Evolutionary conservation across 1,140 invertebrate species (phyloP).

Genomic region (Papilio polytes): DNA sequence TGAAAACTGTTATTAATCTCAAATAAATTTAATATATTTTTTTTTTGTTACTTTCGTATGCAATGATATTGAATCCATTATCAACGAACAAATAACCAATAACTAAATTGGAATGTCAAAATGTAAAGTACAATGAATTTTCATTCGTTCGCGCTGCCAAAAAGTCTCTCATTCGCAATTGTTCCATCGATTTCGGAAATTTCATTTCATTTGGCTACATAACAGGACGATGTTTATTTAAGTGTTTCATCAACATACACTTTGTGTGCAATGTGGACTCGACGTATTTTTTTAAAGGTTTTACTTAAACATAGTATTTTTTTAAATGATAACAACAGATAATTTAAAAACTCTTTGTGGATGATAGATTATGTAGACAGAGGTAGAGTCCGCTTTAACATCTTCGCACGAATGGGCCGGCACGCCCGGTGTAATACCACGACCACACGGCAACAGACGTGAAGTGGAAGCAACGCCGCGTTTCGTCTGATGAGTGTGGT

Average conservation of each 20-base stretch:
- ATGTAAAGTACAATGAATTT: background rate
- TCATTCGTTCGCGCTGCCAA: background rate
- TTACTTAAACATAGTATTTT: background rate
- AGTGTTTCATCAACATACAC: background rate
- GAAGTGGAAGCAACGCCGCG: no score
- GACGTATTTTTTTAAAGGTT: background rate
- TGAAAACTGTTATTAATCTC: background rate
- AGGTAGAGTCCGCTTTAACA: no score
- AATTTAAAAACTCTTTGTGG: background rate
- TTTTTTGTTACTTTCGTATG: background rate
- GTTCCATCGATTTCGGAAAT: background rate
- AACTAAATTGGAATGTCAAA: conserved; percentile 6
- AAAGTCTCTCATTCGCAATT: background rate
- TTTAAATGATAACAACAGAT: background rate
- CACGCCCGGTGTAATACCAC: no score
- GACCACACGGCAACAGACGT: no score
- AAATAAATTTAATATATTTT: background rate
- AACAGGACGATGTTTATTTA: background rate
- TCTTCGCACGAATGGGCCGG: no score
- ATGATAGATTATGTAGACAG: no score
- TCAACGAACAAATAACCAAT: background rate
- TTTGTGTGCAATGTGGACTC: background rate
- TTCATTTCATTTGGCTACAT: background rate
- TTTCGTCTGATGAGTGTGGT: no score
- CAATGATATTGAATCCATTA: background rate